Evolutionary conservation across 2,113 vertebrate genomes (phyloP).

Genomic region (Hippocampus zosterae): DNA sequence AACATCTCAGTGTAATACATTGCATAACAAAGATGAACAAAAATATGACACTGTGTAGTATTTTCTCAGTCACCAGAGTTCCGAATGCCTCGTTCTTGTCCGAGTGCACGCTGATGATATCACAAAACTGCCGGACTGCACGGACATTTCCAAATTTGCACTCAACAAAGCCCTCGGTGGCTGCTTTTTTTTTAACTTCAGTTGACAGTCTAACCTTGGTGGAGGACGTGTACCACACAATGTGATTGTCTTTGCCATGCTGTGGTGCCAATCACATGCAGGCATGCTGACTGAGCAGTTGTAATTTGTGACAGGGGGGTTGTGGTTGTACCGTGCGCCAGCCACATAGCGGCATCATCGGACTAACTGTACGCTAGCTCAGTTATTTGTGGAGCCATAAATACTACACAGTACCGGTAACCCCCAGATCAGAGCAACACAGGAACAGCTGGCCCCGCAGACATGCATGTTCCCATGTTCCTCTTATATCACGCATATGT

Average conservation of each 20-base stretch:
- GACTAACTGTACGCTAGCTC: conserved; percentile 11
- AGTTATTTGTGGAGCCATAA: conserved; percentile 17
- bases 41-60: no score
- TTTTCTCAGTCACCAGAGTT: no score
- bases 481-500: conserved; percentile 41
- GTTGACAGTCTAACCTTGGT: no score
- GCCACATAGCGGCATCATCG: conserved; percentile 62
- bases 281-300: neutral
- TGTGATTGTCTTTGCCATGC: neutral
- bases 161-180: no score
- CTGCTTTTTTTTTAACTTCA: no score
- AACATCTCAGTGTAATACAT: no score
- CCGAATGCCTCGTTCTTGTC: no score
- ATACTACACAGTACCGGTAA: conserved; percentile 26
- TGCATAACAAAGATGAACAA: no score
- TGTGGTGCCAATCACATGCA: neutral
- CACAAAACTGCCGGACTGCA: no score
- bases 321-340: neutral
- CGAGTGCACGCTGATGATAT: no score
- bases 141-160: no score
- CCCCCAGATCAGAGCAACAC: conserved; percentile 36
- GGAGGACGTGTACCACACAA: neutral
- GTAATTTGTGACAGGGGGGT: neutral
- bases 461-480: conserved; percentile 16
- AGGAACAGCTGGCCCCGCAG: conserved; percentile 52